Evolutionary conservation across 2,113 vertebrate species (phyloP).

Genomic region (Apteryx owenii): DNA sequence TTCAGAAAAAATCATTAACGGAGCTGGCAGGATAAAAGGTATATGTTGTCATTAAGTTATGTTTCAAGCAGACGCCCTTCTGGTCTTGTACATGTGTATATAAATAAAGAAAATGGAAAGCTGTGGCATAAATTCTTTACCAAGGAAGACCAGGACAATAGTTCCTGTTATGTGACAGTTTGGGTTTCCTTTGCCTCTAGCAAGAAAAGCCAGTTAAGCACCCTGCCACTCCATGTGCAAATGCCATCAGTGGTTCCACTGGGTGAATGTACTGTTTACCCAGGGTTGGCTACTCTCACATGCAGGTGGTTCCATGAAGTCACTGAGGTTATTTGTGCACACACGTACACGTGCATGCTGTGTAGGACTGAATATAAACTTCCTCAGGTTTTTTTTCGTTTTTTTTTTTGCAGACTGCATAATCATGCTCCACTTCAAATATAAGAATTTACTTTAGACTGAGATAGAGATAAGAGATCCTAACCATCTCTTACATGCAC

Average conservation of each 20-base stretch:
- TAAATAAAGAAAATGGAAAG: neutral
- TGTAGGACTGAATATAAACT: neutral
- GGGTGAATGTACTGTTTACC: neutral
- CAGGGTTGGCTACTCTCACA: accelerated
- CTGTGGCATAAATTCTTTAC: neutral
- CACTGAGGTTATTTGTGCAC: neutral
- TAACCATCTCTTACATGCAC: neutral
- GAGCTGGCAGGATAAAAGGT: neutral
- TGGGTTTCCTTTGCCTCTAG: neutral
- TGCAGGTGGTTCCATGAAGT: neutral
- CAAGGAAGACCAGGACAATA: neutral
- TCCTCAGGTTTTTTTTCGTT: neutral
- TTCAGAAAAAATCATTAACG: neutral
- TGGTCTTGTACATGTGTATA: neutral
- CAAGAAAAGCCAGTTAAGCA: neutral
- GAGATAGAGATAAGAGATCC: neutral
- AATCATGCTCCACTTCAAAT: neutral
- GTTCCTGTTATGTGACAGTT: neutral
- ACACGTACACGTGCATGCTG: neutral
- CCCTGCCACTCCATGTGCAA: neutral
- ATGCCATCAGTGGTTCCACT: neutral
- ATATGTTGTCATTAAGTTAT: neutral
- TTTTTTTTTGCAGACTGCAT: neutral
- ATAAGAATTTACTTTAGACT: neutral
- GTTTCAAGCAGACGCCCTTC: neutral